Conservation (phyloP, 2,888 invertebrate species). For the Tortrix viridana region DNA sequence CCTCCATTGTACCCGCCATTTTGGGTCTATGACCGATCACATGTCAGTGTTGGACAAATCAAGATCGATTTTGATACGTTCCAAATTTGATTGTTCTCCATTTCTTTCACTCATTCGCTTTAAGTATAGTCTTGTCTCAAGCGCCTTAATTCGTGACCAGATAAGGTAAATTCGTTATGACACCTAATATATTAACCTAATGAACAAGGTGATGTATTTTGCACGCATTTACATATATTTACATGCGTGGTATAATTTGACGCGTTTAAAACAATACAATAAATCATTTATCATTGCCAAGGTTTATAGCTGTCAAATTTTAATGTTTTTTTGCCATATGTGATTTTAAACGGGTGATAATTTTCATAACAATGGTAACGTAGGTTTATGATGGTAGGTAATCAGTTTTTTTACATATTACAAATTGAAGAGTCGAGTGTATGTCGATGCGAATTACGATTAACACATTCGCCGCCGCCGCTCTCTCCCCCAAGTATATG, state of each 20-base stretch:
- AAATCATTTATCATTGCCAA: conserved; percentile 24
- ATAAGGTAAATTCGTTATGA: conserved; percentile 36
- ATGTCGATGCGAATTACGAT: too few species aligned
- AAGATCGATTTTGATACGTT: conserved; percentile 37
- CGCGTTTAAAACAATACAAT: conserved; percentile 25
- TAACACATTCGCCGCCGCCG: too few species aligned
- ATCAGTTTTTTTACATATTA: too few species aligned
- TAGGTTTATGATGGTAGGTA: too few species aligned
- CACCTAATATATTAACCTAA: conserved; percentile 33
- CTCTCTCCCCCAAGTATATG: too few species aligned
- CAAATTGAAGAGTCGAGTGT: too few species aligned
- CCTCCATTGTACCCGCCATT: conserved; percentile 18
- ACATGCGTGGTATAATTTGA: conserved; percentile 16
- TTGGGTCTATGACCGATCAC: conserved; percentile 34
- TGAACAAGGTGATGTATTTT: conserved; percentile 34
- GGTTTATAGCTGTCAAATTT: conserved; percentile 20
- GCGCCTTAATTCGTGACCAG: conserved; percentile 14
- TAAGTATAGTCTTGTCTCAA: not conserved
- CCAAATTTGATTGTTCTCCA: conserved; percentile 27
- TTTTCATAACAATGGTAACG: too few species aligned
- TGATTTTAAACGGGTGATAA: conserved; percentile 7
- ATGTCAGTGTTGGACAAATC: conserved; percentile 36
- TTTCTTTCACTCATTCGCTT: conserved; percentile 15
- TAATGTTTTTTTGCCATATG: conserved; percentile 18
- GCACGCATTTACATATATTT: conserved; percentile 33